A percentile compares a stretch with the other conserved stretches of the same genome.
Evolutionary conservation across 2,888 invertebrate genomes (phyloP).

Genomic region (Nemapogon koenigi): DNA sequence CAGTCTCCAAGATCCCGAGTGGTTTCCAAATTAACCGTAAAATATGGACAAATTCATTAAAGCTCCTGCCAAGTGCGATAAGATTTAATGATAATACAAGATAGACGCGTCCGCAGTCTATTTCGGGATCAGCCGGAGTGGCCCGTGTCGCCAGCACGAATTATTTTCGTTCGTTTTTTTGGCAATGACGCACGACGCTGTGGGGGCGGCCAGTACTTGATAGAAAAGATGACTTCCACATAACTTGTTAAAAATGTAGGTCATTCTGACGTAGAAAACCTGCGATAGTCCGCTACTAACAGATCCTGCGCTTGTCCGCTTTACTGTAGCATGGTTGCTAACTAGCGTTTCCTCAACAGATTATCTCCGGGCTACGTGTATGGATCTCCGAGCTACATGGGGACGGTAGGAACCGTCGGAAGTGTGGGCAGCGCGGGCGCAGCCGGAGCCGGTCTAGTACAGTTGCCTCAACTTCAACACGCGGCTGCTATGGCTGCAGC

Average conservation of each 20-base stretch:
- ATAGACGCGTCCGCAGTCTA: slow-evolving; percentile 16
- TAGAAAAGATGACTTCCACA: slow-evolving; percentile 15
- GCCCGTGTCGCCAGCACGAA: slow-evolving; percentile 27
- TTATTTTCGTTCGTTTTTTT: slow-evolving; percentile 30
- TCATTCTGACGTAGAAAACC: too few species aligned
- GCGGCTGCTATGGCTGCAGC: slow-evolving; percentile 79
- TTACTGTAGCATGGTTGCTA: too few species aligned
- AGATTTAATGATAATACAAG: slow-evolving; percentile 7
- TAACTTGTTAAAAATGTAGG: too few species aligned
- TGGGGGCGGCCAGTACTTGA: too few species aligned
- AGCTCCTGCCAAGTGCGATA: too few species aligned
- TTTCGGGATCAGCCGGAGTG: slow-evolving; percentile 37
- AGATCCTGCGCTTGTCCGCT: too few species aligned
- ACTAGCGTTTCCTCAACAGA: too few species aligned
- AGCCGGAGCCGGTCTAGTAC: slow-evolving; percentile 73
- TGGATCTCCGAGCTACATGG: slow-evolving; percentile 79
- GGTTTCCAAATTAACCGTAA: too few species aligned
- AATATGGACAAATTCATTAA: too few species aligned
- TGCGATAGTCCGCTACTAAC: too few species aligned
- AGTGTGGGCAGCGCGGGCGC: slow-evolving; percentile 54
- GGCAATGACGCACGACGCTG: slow-evolving; percentile 42
- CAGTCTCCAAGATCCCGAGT: too few species aligned
- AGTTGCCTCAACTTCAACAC: slow-evolving; percentile 73
- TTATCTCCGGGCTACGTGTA: slow-evolving; percentile 72
- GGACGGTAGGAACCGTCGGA: slow-evolving; percentile 72